A percentile compares a stretch with the other conserved stretches of the same genome.
phyloP scores from a whole-genome alignment of 2,797 vertebrate species.

The Leontocebus nigricollis region DNA sequence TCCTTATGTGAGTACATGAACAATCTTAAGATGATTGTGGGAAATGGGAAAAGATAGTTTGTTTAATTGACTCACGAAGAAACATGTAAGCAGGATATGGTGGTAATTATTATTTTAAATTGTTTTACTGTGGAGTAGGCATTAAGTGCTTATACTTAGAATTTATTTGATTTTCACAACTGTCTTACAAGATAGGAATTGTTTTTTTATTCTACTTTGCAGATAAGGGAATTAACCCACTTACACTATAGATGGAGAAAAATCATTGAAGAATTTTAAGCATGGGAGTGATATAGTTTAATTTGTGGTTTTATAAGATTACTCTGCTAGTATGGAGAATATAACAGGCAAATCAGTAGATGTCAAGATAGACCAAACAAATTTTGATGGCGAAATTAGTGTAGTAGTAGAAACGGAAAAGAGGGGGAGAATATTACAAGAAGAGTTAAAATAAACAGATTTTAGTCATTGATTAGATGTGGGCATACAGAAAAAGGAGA shows the following conservation, averaged over 20 bases:
- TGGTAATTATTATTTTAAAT: background rate
- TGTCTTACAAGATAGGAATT: background rate
- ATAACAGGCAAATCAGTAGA: background rate
- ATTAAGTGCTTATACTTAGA: background rate
- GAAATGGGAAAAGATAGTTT: background rate
- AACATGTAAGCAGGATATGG: background rate
- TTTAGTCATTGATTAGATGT: background rate
- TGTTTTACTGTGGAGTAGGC: background rate
- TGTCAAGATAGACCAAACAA: background rate
- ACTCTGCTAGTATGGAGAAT: background rate
- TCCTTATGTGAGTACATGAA: background rate
- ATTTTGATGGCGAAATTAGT: background rate
- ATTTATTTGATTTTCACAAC: background rate
- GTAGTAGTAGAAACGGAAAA: background rate
- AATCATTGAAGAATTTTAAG: background rate
- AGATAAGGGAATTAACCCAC: background rate
- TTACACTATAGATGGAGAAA: background rate
- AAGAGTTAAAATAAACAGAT: background rate
- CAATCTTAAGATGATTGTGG: background rate
- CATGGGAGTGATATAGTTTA: background rate
- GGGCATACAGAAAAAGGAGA: background rate
- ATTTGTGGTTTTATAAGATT: background rate
- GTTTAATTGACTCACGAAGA: background rate
- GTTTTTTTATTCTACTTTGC: background rate
- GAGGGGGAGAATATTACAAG: background rate